Percentiles rank a stretch among this genome's conserved stretches.
phyloP scores from a whole-genome alignment of 2,888 invertebrate genomes.

The Elgonia sp. region DNA sequence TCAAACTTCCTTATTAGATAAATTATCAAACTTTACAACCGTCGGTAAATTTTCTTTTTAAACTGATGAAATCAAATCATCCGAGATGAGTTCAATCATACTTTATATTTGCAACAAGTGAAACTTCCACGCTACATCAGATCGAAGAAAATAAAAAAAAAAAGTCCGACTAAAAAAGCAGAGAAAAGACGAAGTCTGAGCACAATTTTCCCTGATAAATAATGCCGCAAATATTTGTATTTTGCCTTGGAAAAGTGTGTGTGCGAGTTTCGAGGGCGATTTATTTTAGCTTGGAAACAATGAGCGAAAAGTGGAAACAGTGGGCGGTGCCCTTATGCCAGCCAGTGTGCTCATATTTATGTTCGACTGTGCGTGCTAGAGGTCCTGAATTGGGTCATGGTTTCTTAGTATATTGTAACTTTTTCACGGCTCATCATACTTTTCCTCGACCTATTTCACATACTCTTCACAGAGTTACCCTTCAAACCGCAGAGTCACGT shows the following conservation, averaged over 20 bases:
- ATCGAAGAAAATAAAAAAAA: not conserved
- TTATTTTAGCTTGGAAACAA: not conserved
- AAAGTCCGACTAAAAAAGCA: not conserved
- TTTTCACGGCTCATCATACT: slow-evolving; percentile 33
- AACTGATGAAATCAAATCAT: not conserved
- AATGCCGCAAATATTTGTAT: not conserved
- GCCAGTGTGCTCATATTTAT: slow-evolving; percentile 25
- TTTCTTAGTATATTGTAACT: slow-evolving; percentile 16
- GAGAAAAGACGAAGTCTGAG: not conserved
- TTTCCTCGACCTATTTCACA: slow-evolving; percentile 44
- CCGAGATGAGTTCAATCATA: not conserved
- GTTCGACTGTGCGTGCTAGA: slow-evolving; percentile 13
- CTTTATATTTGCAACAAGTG: slow-evolving; percentile 9
- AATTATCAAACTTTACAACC: not conserved
- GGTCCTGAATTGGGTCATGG: slow-evolving; percentile 28
- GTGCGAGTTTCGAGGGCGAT: not conserved
- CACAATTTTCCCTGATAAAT: not conserved
- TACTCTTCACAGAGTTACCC: slow-evolving; percentile 3
- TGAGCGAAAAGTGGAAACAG: slow-evolving; percentile 2
- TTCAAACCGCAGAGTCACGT: slow-evolving; percentile 40
- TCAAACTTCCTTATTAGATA: not conserved
- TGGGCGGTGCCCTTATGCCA: slow-evolving; percentile 18
- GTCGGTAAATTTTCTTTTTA: not conserved
- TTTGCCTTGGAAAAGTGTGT: not conserved
- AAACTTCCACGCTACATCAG: not conserved